Conservation (phyloP, 2,113 vertebrate species). For the Labrus mixtus region DNA sequence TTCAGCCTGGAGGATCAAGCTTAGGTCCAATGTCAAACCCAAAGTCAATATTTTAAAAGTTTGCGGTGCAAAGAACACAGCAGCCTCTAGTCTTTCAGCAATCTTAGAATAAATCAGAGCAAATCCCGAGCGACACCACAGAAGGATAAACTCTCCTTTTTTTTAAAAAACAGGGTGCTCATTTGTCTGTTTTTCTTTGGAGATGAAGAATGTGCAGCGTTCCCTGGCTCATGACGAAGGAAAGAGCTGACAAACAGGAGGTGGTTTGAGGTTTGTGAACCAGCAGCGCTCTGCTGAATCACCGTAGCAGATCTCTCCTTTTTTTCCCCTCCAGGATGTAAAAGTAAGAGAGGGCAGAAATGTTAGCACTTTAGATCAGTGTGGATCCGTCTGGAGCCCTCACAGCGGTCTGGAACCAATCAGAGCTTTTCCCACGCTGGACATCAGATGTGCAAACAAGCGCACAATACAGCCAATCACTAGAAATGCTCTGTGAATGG, state of each 20-base stretch:
- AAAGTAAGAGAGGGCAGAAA: constrained; percentile 24
- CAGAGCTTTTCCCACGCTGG: neutral
- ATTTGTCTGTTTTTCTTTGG: constrained; percentile 6
- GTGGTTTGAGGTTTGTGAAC: constrained; percentile 68
- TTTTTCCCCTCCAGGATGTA: constrained; percentile 15
- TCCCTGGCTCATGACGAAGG: constrained; percentile 31
- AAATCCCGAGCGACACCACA: neutral
- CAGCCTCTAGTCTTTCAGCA: neutral
- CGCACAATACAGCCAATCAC: neutral
- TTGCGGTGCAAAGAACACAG: neutral
- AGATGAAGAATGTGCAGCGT: constrained; percentile 32
- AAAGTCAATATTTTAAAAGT: no score
- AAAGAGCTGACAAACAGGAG: constrained; percentile 65
- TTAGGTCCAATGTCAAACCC: no score
- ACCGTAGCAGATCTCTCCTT: constrained; percentile 42
- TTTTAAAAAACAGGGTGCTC: neutral
- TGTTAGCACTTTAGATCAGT: neutral
- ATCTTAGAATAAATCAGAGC: constrained; percentile 3
- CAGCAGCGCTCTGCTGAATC: constrained; percentile 64
- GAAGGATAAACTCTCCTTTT: constrained; percentile 6
- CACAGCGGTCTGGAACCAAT: constrained; percentile 19
- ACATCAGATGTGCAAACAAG: constrained; percentile 28
- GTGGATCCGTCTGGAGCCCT: neutral
- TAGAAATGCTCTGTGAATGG: constrained; percentile 1
- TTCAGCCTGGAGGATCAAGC: no score